Evolutionary conservation across 2,113 vertebrate genomes (phyloP).

Genomic region (Danionella cerebrum): DNA sequence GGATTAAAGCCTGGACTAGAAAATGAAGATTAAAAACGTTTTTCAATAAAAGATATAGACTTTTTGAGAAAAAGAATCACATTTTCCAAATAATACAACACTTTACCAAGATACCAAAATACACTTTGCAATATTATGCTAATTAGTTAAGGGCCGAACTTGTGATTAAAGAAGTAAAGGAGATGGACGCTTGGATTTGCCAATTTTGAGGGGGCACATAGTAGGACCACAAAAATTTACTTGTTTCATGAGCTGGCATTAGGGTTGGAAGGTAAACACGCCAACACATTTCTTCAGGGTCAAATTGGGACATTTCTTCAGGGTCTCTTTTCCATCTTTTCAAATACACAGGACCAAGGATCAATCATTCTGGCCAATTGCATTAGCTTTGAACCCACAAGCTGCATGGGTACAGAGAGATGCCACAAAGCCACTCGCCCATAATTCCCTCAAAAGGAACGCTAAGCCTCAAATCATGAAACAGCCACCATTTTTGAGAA

Average conservation of each 20-base stretch:
- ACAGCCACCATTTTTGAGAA: slow-evolving; percentile 2
- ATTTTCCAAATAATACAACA: too few species aligned
- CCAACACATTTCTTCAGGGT: background rate
- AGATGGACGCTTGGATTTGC: too few species aligned
- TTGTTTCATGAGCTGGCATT: background rate
- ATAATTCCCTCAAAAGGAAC: slow-evolving; percentile 14
- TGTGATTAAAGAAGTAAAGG: too few species aligned
- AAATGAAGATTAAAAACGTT: too few species aligned
- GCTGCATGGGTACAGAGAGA: background rate
- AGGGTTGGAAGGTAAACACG: background rate
- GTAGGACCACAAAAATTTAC: too few species aligned
- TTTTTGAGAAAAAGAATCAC: too few species aligned
- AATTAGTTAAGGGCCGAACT: too few species aligned
- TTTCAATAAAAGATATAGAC: too few species aligned
- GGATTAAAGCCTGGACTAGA: too few species aligned
- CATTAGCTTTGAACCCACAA: slow-evolving; percentile 4
- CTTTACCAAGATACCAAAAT: too few species aligned
- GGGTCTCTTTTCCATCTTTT: background rate
- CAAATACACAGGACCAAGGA: slow-evolving; percentile 3
- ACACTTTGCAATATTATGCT: too few species aligned
- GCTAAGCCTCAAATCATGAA: slow-evolving; percentile 7
- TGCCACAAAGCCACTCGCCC: background rate
- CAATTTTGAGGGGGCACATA: too few species aligned
- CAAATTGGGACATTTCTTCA: background rate
- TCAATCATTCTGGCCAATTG: slow-evolving; percentile 17